A percentile compares a stretch with the other conserved stretches of the same genome.
These are phyloP conservation scores for Apocheima hispidaria DNA, from an alignment of 2,888 invertebrate genomes.

Conservation along the genomic window DNA sequence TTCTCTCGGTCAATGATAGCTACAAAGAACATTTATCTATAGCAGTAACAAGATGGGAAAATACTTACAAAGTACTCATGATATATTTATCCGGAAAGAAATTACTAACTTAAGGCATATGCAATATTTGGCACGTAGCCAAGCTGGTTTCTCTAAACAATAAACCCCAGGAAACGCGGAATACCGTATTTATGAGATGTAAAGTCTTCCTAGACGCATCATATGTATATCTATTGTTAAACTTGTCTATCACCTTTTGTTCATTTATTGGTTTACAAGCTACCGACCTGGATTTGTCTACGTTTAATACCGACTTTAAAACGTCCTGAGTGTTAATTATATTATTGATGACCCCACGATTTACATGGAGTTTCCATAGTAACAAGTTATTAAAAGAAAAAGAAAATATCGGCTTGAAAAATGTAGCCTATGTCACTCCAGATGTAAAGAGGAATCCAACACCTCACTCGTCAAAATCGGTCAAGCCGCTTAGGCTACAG, in stretches of 20 bases:
- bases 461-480: no score
- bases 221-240: conserved; percentile 15
- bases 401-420: no score
- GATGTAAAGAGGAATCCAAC: no score
- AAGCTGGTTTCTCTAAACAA: conserved; percentile 36
- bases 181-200: conserved; percentile 6
- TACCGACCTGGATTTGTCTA: background rate
- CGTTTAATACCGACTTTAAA: no score
- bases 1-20: no score
- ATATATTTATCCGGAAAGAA: conserved; percentile 36
- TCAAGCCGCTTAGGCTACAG: no score
- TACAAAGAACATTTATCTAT: no score
- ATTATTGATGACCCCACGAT: no score
- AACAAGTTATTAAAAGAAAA: no score
- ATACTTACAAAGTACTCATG: background rate
- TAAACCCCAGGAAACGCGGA: conserved; percentile 23
- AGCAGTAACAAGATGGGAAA: background rate
- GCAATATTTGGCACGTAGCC: conserved; percentile 36
- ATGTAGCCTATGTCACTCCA: no score
- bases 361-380: no score
- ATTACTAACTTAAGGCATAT: conserved; percentile 39
- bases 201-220: conserved; percentile 16
- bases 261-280: background rate
- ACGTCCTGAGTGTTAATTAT: no score
- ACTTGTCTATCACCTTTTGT: conserved; percentile 19